Percentiles rank a stretch among this genome's conserved stretches.
These are phyloP conservation scores for Aurelia aurita DNA, from an alignment of 30 jellyfish, hydroid and myxozoan species.

Conservation along the genomic window DNA sequence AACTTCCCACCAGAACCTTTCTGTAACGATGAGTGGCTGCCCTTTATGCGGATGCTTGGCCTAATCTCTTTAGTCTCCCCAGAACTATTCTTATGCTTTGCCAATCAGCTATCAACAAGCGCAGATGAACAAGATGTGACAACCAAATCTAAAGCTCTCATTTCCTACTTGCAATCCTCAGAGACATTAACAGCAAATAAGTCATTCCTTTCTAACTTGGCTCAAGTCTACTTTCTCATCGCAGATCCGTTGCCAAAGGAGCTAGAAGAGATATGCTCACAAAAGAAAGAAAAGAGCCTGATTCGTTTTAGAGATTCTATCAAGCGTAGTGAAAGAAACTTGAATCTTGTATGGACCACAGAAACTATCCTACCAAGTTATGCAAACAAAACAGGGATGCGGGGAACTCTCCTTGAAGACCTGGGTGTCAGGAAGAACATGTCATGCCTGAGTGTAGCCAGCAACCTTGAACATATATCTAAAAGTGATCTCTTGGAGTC, in stretches of 20 bases:
- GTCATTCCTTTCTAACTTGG: not conserved
- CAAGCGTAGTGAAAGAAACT: not conserved
- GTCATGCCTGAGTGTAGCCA: conserved; percentile 20
- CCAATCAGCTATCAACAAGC: conserved; percentile 20
- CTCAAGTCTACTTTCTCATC: conserved; percentile 34
- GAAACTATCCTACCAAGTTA: conserved; percentile 40
- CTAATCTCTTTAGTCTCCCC: conserved; percentile 18
- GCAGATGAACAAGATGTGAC: not conserved
- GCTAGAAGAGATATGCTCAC: not conserved
- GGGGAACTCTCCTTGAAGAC: not conserved
- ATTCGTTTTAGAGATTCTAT: conserved; percentile 26
- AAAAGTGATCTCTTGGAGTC: not conserved
- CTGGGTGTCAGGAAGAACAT: not conserved
- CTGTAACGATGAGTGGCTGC: conserved; percentile 46
- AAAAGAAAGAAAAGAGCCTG: not conserved
- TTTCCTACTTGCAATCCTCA: conserved; percentile 6
- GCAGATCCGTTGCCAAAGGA: not conserved
- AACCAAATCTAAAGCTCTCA: conserved; percentile 28
- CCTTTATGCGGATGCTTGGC: conserved; percentile 56
- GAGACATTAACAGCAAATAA: not conserved
- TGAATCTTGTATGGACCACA: conserved; percentile 35
- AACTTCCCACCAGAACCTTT: conserved; percentile 62
- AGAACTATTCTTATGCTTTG: conserved; percentile 50
- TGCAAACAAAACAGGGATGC: not conserved
- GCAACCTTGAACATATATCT: conserved; percentile 18